Percentiles rank a stretch among this genome's conserved stretches.
These are phyloP conservation scores for Etia nguti DNA, from an alignment of 2,113 vertebrate species.

Conservation along the genomic window DNA sequence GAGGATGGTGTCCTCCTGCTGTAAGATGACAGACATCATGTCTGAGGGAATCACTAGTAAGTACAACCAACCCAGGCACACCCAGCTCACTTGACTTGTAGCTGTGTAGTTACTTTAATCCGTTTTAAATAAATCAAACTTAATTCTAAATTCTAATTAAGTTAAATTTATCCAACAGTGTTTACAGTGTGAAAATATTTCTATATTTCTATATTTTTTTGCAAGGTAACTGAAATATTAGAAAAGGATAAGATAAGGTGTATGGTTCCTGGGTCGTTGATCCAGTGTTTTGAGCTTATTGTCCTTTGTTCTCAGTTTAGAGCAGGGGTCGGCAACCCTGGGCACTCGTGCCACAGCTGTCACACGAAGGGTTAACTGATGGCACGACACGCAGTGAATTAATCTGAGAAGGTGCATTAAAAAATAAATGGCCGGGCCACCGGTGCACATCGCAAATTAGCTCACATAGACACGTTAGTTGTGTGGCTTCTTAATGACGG, in stretches of 20 bases:
- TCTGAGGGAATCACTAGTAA: slow-evolving; percentile 97
- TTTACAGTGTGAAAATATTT: background rate
- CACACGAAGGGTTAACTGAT: no score
- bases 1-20: slow-evolving; percentile 97
- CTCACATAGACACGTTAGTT: no score
- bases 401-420: no score
- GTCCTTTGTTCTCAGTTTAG: background rate
- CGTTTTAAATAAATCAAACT: background rate
- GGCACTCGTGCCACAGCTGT: no score
- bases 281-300: rapidly evolving
- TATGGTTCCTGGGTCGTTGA: background rate
- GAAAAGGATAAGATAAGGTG: background rate
- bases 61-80: slow-evolving; percentile 38
- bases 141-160: background rate
- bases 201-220: background rate
- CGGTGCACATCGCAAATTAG: no score
- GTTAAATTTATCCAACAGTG: background rate
- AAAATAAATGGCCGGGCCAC: no score
- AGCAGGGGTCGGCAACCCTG: no score
- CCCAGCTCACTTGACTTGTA: background rate
- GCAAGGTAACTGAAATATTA: background rate
- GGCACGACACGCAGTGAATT: no score
- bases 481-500: no score
- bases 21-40: slow-evolving; percentile 99
- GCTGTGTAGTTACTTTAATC: background rate